Evolutionary conservation across 2,888 invertebrate genomes (phyloP), one percentile per base, ranked within the genome.

Genomic region (Heliothis peltigera): DNA sequence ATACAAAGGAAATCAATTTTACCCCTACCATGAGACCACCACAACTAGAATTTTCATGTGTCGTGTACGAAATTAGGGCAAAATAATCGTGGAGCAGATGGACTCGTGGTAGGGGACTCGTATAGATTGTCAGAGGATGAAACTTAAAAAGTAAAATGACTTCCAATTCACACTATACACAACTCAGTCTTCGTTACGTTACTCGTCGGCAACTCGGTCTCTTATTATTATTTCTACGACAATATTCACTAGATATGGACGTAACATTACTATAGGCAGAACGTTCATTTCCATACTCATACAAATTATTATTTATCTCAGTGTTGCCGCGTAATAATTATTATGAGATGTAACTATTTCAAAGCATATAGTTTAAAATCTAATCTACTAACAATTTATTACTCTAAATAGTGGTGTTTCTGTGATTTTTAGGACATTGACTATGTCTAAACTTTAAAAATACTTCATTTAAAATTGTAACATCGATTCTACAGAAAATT

Each of bases 181-280:
- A 83, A 85, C 86, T 90, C 89, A 90, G 89, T 89, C 89, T 90
- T 90, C 84, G 80, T 77, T 83, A 81, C 74, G 83, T 86, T 84
- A 84, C 77, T 77, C 76, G 67, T 65, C 74, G 67, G 75, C 79
- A 76, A 74, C 75, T 74, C 73, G 64, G 73, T 78, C 75, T 67
- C 75, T 70, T 81, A 73, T 64, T 52, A 74, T 67, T 74, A 82
- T 68, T 57, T 64, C 44, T 74, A 72, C 64, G 59, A 66, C 56
- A 70, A 70, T 79, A 81, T 70, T 75, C 43, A 70, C 71, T 81
- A 80, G 22, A 55, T 75, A 75, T 82, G 82, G 80, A 82, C 82
- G 82, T 65, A 78, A 82, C 71, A 78, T 78, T 73, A 74, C 77
- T 77, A 76, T 69, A 82, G 78, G 68, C 80, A 73, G 67, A 77